Percentiles rank a stretch among this genome's conserved stretches.
Evolutionary conservation across 2,113 vertebrate species (phyloP).

Genomic region (Nyctereutes procyonoides): DNA sequence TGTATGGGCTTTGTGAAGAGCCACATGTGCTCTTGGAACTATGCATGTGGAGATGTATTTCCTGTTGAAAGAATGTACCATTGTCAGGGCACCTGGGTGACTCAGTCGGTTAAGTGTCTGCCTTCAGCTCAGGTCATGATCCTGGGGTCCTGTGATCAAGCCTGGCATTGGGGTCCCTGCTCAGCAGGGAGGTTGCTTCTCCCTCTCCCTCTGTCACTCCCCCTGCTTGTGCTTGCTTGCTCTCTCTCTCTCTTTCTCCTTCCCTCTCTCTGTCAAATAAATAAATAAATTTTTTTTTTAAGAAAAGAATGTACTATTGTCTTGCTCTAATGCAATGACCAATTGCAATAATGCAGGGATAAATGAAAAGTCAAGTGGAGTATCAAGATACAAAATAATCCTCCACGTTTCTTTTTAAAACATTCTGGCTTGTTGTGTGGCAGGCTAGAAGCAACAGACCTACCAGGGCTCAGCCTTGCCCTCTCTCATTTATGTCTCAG

Average conservation of each 20-base stretch:
- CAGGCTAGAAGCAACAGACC: neutral
- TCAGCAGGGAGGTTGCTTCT: too few species aligned
- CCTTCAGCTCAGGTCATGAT: too few species aligned
- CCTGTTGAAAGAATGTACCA: neutral
- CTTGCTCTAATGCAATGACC: neutral
- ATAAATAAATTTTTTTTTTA: too few species aligned
- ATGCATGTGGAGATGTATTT: neutral
- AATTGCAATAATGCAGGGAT: neutral
- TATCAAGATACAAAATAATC: neutral
- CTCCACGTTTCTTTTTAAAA: neutral
- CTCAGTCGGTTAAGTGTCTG: too few species aligned
- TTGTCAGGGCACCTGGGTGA: too few species aligned
- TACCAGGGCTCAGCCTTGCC: neutral
- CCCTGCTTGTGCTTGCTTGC: too few species aligned
- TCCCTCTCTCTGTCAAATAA: too few species aligned
- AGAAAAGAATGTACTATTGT: neutral
- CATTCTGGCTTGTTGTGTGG: neutral
- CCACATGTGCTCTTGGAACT: neutral
- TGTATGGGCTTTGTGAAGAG: neutral
- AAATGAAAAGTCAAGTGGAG: neutral
- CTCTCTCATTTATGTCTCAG: neutral
- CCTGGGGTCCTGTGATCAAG: too few species aligned
- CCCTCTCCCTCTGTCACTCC: too few species aligned
- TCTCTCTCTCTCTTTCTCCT: too few species aligned
- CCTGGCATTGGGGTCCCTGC: too few species aligned